A percentile compares a stretch with the other conserved stretches of the same genome.
These are phyloP conservation scores for Dromas ardeola DNA, from an alignment of 2,113 vertebrate genomes.

Conservation along the genomic window DNA sequence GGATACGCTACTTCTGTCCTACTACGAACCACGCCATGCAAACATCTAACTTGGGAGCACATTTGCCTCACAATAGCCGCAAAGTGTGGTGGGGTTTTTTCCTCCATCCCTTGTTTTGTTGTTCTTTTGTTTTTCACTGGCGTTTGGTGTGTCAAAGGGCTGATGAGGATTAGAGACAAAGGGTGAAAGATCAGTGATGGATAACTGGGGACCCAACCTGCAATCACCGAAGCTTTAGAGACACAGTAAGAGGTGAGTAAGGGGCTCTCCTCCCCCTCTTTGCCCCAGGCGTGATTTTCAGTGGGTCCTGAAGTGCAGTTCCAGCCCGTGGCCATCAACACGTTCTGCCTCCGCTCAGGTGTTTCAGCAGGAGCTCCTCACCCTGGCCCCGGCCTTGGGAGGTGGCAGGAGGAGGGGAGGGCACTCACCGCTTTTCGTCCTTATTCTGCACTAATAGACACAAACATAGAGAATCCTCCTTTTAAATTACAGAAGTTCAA, in stretches of 20 bases:
- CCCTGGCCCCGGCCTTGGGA: accelerated
- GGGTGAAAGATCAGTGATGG: neutral
- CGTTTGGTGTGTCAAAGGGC: neutral
- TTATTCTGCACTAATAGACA: too few species aligned
- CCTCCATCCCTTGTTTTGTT: neutral
- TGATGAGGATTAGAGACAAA: neutral
- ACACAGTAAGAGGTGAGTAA: neutral
- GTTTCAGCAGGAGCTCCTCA: neutral
- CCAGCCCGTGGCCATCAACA: accelerated
- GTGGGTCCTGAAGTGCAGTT: neutral
- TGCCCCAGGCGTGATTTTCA: neutral
- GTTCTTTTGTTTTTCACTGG: neutral
- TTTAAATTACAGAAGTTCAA: too few species aligned
- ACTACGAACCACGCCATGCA: neutral
- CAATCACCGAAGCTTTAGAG: neutral
- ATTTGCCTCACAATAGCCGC: neutral
- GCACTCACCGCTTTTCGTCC: accelerated
- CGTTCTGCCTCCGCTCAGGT: accelerated
- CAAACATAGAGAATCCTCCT: neutral
- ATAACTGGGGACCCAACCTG: neutral
- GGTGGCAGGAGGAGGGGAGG: neutral
- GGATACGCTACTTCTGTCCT: neutral
- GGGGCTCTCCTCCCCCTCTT: neutral
- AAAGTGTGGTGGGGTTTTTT: accelerated
- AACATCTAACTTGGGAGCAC: neutral